Base-by-base conservation (phyloP, 2,113 vertebrate species). In the Petaurus breviceps region DNA sequence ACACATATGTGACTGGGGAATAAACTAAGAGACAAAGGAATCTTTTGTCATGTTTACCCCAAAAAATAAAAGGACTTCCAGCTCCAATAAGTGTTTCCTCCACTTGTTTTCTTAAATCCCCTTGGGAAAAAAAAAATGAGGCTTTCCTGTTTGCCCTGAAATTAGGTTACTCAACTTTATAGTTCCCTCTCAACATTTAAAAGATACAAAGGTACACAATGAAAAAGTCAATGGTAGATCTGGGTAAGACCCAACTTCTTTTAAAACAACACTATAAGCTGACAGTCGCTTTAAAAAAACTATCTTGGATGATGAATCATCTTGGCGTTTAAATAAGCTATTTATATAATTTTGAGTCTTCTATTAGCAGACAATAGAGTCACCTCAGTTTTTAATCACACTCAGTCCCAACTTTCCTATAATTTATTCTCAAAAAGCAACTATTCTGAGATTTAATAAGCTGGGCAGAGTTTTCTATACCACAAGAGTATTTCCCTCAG, bases 391-490 rank as follows among this genome's bases (percentile, higher is more conserved):
- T 43, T 11, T 52, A 90, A 93, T 84, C 3, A 94, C 25, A 91
- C 14, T 0, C 96, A 28, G 26, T 95, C 43, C 49, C 47, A 91
- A 46, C 49, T 24, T 43, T 51, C 50, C 43, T 51, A 51, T 6
- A 37, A 51, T n/a, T 95, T 54, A 53, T 51, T 90, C 5, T 90
- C 89, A 37, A 77, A 46, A 68, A 92, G 3, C 91, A 77, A 95
- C 37, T 84, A 84, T 84, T 8, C n/a, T 84, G 24, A 91, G 77
- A 26, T 94, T n/a, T 8, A 96, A 94, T 3, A 95, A 61, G 92
- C 12, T 3, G 24, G 37, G 24, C 55, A 51, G 51, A 54, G 37
- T 3, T 46, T 96, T 92, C 77, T 26, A 50, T 24, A 53, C 16
- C n/a, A 12, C 16, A 51, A 51, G 37, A 89, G 31, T 14, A 14